Evolutionary conservation across 2,888 invertebrate genomes (phyloP).

Genomic region (Chelonus formosanus): DNA sequence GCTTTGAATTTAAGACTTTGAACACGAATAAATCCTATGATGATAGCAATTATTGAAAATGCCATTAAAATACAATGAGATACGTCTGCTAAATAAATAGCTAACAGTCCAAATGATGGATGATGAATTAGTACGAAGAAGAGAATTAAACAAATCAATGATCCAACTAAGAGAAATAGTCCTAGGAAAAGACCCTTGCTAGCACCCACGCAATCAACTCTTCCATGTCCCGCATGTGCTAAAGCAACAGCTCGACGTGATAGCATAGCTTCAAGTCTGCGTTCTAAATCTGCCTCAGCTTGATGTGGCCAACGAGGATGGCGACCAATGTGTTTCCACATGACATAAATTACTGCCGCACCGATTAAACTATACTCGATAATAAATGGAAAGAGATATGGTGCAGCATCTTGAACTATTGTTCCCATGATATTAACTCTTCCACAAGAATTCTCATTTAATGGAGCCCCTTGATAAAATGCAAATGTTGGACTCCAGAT

Average conservation of each 20-base stretch:
- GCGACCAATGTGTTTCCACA: conserved; percentile 95
- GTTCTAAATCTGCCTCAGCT: conserved; percentile 86
- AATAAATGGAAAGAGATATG: conserved; percentile 94
- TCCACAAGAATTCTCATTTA: conserved; percentile 73
- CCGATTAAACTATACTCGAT: conserved; percentile 96
- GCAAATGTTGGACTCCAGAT: conserved; percentile 53
- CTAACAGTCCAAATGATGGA: conserved; percentile 81
- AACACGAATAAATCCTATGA: conserved; percentile 90
- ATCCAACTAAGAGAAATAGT: conserved; percentile 85
- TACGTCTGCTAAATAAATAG: conserved; percentile 90
- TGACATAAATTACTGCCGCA: conserved; percentile 93
- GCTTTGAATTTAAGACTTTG: conserved; percentile 90
- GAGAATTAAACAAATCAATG: conserved; percentile 90
- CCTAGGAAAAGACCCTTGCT: conserved; percentile 94
- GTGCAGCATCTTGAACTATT: conserved; percentile 91
- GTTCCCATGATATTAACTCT: conserved; percentile 91
- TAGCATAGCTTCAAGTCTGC: conserved; percentile 86
- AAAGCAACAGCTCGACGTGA: conserved; percentile 86
- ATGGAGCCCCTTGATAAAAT: conserved; percentile 51
- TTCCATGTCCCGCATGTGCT: conserved; percentile 83
- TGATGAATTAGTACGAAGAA: conserved; percentile 95
- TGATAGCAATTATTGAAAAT: conserved; percentile 87
- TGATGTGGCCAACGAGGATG: conserved; percentile 80
- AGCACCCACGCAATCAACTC: conserved; percentile 94
- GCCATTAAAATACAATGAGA: conserved; percentile 90